Base-by-base conservation (phyloP, 2,797 vertebrate genomes). In the Acipenser oxyrinchus region DNA sequence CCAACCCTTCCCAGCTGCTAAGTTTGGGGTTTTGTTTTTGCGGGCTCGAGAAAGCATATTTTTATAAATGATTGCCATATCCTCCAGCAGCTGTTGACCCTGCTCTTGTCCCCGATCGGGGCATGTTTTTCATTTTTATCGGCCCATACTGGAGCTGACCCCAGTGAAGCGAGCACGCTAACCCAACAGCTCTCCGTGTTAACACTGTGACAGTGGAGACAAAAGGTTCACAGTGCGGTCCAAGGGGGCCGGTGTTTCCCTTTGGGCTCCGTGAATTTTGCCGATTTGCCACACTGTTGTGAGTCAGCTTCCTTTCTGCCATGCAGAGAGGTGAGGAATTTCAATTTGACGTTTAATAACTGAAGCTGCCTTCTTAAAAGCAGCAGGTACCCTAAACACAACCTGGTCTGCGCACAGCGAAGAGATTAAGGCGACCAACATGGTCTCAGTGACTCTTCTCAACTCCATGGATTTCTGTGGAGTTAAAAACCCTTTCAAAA, bases 1-100 rank as follows among this genome's bases (percentile, higher is more conserved):
- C 89, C 93, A 98, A 97, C 94, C 94, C 95, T 96, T 97, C 96
- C 95, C 96, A 99, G 95, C 95, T 99, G 96, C 94, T 96, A 92
- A 90, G 87, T 92, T 95, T 85, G 89, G 90, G 91, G 83, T 87
- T 91, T 89, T 83, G 87, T 95, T 94, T 95, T 93, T 91, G 93
- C 85, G 92, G 91, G 92, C 91, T 95, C 89, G 91, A 92, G 92
- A 95, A 95, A 93, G 93, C 92, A 92, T 93, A 95, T 95, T 95
- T 97, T 94, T 93, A 94, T 94, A 95, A 98, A 97, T 94, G 94
- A 97, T 93, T 96, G 95, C 95, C 94, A 95, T 96, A 96, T 99
- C 94, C 94, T 94, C 81, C 94, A 93, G 95, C 95, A 99, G 95
- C 95, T 97, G 95, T 91, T 98, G 95, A 96, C 93, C 95, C 93